Percentiles rank a stretch among this genome's conserved stretches.
Conservation (phyloP, 2,888 invertebrate genomes). For the Trichogramma evanescens region DNA sequence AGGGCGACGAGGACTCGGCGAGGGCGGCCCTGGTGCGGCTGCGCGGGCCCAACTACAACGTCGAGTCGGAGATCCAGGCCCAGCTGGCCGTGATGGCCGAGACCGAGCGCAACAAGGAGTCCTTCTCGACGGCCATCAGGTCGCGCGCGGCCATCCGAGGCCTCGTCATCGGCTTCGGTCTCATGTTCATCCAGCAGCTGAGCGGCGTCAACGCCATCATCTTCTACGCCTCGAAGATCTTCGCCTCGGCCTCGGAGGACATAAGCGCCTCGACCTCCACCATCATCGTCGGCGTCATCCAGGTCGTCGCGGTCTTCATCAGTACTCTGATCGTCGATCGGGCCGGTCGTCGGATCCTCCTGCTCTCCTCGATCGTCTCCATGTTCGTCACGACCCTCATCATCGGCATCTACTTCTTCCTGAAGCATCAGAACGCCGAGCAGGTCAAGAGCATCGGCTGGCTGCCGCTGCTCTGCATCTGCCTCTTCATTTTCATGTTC, state of each 20-base stretch:
- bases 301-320: slow-evolving; percentile 67
- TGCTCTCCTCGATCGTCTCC: slow-evolving; percentile 63
- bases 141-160: slow-evolving; percentile 62
- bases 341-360: slow-evolving; percentile 69
- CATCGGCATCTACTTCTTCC: slow-evolving; percentile 66
- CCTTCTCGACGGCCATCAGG: slow-evolving; percentile 54
- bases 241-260: slow-evolving; percentile 57
- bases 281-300: slow-evolving; percentile 77
- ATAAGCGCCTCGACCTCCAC: slow-evolving; percentile 59
- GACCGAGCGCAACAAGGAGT: slow-evolving; percentile 51
- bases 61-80: slow-evolving; percentile 57
- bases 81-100: slow-evolving; percentile 55
- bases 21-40: slow-evolving; percentile 62
- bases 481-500: slow-evolving; percentile 72
- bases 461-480: slow-evolving; percentile 68
- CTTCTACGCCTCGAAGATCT: slow-evolving; percentile 71
- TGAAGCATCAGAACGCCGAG: slow-evolving; percentile 28
- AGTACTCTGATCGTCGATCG: slow-evolving; percentile 74
- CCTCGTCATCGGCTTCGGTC: slow-evolving; percentile 63
- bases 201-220: slow-evolving; percentile 79
- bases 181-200: slow-evolving; percentile 87
- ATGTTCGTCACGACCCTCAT: slow-evolving; percentile 65
- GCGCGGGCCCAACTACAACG: slow-evolving; percentile 66
- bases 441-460: slow-evolving; percentile 58
- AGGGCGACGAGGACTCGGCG: slow-evolving; percentile 61